Evolutionary conservation across 2,797 vertebrate genomes (phyloP), one percentile per base, ranked within the genome.

Genomic region (Oreochromis grahami): DNA sequence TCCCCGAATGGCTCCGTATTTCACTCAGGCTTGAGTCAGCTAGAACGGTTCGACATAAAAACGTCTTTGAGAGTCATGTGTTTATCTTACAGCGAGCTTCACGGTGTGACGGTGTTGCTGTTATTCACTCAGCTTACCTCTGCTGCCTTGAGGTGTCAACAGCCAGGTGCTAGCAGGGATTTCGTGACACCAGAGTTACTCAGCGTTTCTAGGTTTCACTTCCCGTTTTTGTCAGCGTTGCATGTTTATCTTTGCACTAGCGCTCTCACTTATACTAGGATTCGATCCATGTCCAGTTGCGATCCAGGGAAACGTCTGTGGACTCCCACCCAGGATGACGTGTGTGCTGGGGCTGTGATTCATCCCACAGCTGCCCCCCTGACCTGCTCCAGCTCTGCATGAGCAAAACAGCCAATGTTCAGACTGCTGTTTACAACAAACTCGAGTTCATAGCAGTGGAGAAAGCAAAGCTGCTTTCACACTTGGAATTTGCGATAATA

Each of bases 361-460:
- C 91, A 93, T 90, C 90, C 80, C 86, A 86, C 93, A 95, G 91
- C 94, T 94, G 90, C 80, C 53, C 60, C 65, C 45, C 34, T 32
- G 60, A 83, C 81, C 36, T 52, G 45, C 86, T 87, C 81, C 81
- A 84, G 82, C 82, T 85, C 84, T 77, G 84, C 85, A 88, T 79
- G 79, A 90, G 79, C 65, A 77, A 55, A 8, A 34, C 72, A 76
- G 51, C 84, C 80, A 76, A 76, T 14, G 84, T 90, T 92, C 83
- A 86, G 81, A 83, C 76, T 70, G 68, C 58, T 91, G 89, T 91
- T 91, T 83, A 90, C 80, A 86, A 83, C 79, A 80, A 86, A 51
- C 76, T 72, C 19, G 15, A 45, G 41, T 80, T 88, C 81, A 91
- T 34, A 87, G 52, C 80, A 82, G 86, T 51, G 77, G 86, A 76